Percentiles rank a stretch among this genome's conserved stretches.
These are phyloP conservation scores for Campopleginae sp. DNA, from an alignment of 2,888 invertebrate species.

Conservation along the genomic window DNA sequence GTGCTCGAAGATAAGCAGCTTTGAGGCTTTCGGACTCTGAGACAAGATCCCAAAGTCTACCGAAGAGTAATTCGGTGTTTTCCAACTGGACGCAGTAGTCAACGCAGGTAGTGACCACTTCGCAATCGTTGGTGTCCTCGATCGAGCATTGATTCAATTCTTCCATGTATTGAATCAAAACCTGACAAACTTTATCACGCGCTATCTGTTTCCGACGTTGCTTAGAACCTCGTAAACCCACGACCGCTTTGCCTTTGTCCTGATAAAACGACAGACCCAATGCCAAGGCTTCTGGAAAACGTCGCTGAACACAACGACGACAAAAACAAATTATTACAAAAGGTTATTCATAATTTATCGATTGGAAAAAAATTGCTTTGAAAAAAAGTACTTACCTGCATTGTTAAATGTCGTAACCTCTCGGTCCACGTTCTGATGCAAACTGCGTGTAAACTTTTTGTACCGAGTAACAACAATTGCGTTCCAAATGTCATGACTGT, in stretches of 20 bases:
- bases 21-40: conserved; percentile 87
- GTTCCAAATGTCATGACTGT: conserved; percentile 89
- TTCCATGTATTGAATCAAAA: conserved; percentile 82
- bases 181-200: conserved; percentile 83
- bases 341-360: not conserved
- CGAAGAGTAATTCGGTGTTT: conserved; percentile 84
- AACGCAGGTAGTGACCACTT: conserved; percentile 80
- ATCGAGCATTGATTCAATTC: conserved; percentile 77
- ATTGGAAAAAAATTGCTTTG: not conserved
- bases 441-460: conserved; percentile 85
- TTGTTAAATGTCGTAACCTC: conserved; percentile 87
- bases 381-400: conserved; percentile 80
- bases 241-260: conserved; percentile 87
- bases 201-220: conserved; percentile 84
- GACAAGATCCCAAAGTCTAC: conserved; percentile 86
- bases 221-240: conserved; percentile 85
- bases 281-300: conserved; percentile 86
- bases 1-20: conserved; percentile 88
- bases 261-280: conserved; percentile 87
- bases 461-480: conserved; percentile 90
- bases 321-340: not conserved
- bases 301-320: conserved; percentile 80
- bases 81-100: conserved; percentile 82
- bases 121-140: conserved; percentile 75
- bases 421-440: conserved; percentile 88